These are phyloP conservation scores for Eleginops maclovinus DNA, from an alignment of 2,113 vertebrate genomes.

Conservation along the genomic window DNA sequence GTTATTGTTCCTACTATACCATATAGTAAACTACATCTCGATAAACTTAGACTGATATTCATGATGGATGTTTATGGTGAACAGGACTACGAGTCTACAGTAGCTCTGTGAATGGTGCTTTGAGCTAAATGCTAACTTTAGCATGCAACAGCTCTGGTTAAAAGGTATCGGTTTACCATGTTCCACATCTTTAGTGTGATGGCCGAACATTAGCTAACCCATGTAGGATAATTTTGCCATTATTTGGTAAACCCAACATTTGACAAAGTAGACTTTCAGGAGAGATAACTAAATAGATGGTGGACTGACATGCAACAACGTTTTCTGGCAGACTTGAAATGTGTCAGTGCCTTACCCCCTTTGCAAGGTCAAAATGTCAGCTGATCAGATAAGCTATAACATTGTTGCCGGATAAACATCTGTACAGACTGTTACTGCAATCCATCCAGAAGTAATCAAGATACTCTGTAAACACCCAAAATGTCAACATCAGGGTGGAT, in stretches of 20 bases:
- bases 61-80: neutral
- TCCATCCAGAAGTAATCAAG: neutral
- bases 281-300: too few relatives aligned
- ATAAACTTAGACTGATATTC: neutral
- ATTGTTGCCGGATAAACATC: neutral
- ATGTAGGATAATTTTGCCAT: too few relatives aligned
- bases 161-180: neutral
- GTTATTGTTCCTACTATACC: neutral
- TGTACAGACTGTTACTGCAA: neutral
- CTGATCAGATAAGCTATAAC: neutral
- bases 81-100: neutral
- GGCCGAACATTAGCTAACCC: neutral
- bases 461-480: neutral
- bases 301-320: neutral
- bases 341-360: neutral
- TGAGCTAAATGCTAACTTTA: neutral
- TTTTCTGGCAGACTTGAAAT: neutral
- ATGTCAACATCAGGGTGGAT: neutral
- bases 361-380: neutral
- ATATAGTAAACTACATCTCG: neutral
- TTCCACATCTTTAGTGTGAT: neutral
- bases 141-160: too few relatives aligned
- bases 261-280: too few relatives aligned
- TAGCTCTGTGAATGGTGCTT: neutral
- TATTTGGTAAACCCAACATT: too few relatives aligned